Conservation (phyloP, 1,140 invertebrate genomes). For the Drosophila bipectinata region DNA sequence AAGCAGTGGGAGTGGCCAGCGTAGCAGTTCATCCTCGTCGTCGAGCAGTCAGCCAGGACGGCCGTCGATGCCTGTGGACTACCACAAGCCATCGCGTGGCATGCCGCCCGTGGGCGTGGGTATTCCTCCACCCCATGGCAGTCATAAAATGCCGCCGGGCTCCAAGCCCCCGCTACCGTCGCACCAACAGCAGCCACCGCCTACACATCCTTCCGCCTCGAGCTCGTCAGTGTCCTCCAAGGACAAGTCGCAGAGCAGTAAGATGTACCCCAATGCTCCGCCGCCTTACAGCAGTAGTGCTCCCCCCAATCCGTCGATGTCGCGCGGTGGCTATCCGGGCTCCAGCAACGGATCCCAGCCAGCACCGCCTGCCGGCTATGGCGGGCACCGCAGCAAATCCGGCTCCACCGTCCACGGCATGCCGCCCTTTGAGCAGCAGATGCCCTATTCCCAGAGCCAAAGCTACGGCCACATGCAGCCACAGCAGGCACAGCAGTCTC, state of each 20-base stretch:
- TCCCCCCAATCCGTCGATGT: constrained; percentile 55
- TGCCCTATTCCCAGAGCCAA: constrained; percentile 68
- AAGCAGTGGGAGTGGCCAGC: constrained; percentile 33
- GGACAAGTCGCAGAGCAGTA: constrained; percentile 61
- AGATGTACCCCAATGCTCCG: constrained; percentile 70
- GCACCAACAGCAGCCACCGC: constrained; percentile 46
- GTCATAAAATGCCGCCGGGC: constrained; percentile 64
- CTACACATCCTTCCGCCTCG: constrained; percentile 43
- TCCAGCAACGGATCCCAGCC: constrained; percentile 42
- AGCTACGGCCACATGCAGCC: constrained; percentile 64
- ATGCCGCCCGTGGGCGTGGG: constrained; percentile 59
- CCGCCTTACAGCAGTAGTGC: constrained; percentile 62
- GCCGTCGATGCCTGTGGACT: constrained; percentile 63
- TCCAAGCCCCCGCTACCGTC: constrained; percentile 46
- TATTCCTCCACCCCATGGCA: constrained; percentile 46
- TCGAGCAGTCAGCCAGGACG: constrained; percentile 51
- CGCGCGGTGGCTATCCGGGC: constrained; percentile 61
- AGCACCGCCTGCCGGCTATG: constrained; percentile 38
- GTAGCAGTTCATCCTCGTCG: constrained; percentile 32
- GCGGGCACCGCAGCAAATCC: constrained; percentile 69
- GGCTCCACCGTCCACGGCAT: constrained; percentile 72
- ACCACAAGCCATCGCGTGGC: constrained; percentile 66
- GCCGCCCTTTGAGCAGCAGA: constrained; percentile 66
- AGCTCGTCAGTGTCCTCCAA: constrained; percentile 59
- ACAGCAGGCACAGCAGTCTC: constrained; percentile 29